A percentile compares a stretch with the other conserved stretches of the same genome.
Evolutionary conservation across 2,888 invertebrate genomes (phyloP).

Genomic region (Mechanitis mazaeus): DNA sequence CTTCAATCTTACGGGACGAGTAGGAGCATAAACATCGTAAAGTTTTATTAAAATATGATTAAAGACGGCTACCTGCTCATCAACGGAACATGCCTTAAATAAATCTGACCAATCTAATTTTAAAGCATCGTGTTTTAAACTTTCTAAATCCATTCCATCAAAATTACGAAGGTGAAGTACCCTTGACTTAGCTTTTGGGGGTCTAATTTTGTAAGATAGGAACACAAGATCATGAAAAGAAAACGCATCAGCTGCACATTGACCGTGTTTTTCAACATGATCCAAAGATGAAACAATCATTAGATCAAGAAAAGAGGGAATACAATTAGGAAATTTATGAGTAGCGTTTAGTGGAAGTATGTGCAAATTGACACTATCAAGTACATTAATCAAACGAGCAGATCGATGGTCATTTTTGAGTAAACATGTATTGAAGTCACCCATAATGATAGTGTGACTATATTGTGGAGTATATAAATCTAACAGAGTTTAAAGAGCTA

Average conservation of each 20-base stretch:
- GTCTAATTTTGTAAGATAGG: too few relatives aligned
- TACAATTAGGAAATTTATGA: slow-evolving; percentile 16
- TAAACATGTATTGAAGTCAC: slow-evolving; percentile 7
- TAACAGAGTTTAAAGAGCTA: slow-evolving; percentile 1
- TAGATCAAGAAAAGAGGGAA: slow-evolving; percentile 16
- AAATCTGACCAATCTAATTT: too few relatives aligned
- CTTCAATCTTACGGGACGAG: not conserved
- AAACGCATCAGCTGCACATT: too few relatives aligned
- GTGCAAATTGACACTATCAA: slow-evolving; percentile 10
- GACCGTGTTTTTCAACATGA: too few relatives aligned
- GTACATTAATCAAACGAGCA: too few relatives aligned
- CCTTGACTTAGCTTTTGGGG: too few relatives aligned
- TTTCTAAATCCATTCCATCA: too few relatives aligned
- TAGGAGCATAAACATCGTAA: slow-evolving; percentile 4
- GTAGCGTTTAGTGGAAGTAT: slow-evolving; percentile 21
- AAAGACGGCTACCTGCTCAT: too few relatives aligned
- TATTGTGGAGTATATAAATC: not conserved
- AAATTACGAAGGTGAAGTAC: too few relatives aligned
- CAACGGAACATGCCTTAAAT: too few relatives aligned
- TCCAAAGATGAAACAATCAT: not conserved
- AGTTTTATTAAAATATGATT: not conserved
- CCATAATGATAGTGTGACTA: slow-evolving; percentile 5
- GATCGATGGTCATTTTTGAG: not conserved
- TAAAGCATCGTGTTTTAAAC: too few relatives aligned
- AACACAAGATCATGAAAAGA: too few relatives aligned